These are phyloP conservation scores for Entomobrya multifasciata DNA, from an alignment of 2,888 invertebrate genomes.

Conservation along the genomic window DNA sequence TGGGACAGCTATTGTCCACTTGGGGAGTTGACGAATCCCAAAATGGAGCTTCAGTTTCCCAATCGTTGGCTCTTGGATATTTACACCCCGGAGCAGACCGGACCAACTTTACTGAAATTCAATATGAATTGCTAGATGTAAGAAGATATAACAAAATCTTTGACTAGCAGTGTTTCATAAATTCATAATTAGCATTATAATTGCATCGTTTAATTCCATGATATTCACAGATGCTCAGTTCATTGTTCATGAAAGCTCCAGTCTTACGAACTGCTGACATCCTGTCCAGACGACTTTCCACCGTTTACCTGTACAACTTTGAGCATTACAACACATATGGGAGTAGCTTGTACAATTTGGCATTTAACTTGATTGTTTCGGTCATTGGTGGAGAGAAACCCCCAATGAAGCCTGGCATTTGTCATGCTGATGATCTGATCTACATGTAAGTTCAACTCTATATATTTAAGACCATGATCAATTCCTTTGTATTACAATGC, in stretches of 20 bases:
- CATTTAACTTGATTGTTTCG: constrained; percentile 42
- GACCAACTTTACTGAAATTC: constrained; percentile 60
- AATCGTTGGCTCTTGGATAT: constrained; percentile 58
- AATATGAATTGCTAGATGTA: constrained; percentile 70
- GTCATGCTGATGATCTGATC: constrained; percentile 76
- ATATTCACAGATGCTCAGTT: constrained; percentile 75
- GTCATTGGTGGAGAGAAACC: constrained; percentile 70
- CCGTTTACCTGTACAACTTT: constrained; percentile 77
- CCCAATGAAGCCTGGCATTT: constrained; percentile 67
- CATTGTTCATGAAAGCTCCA: constrained; percentile 75
- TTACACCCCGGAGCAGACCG: constrained; percentile 25
- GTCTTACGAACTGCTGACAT: constrained; percentile 75
- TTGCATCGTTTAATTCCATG: too few species aligned
- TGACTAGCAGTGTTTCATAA: not conserved
- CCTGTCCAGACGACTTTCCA: constrained; percentile 60
- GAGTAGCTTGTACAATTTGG: constrained; percentile 67
- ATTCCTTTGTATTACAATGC: not conserved
- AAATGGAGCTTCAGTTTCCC: constrained; percentile 68
- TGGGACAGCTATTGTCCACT: constrained; percentile 63
- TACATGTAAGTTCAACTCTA: constrained; percentile 75
- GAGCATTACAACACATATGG: constrained; percentile 67
- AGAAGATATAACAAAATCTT: constrained; percentile 7
- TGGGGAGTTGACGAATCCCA: constrained; percentile 64
- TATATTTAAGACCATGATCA: too few species aligned
- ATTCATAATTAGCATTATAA: not conserved